Evolutionary conservation across 1,140 invertebrate genomes (phyloP), one percentile per base, ranked within the genome.

Genomic region (Sycophila sp.): DNA sequence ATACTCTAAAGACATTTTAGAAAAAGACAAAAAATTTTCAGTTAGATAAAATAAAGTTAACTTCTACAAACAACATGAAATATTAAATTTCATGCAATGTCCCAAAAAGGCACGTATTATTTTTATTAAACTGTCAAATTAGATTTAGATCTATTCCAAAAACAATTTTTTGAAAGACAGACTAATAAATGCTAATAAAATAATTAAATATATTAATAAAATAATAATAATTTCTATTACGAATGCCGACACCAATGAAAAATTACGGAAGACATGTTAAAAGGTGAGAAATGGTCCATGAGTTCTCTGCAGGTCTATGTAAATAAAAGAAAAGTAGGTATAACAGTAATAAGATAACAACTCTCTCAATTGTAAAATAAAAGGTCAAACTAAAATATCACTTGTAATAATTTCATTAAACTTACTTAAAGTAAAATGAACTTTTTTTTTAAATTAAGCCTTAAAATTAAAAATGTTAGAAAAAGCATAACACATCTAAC

Each of bases 161-260:
- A n/a, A n/a, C 55, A 38, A 4, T 65, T 24, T 19, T 65, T 13
- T 47, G 15, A n/a, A n/a, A n/a, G n/a, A 51, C 28, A 55, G 49
- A 49, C 26, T 55, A 10, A 58, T 15, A 8, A 56, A 47, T 5
- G 32, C 32, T 34, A 2, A 58, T 58, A 55, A 47, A 32, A 38
- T 15, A 59, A 59, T 47, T 59, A 28, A 30, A 59, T 36, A 49
- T 55, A 34, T 38, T 30, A 42, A 30, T 42, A 45, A 64, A 63
- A 65, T 22, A 58, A 47, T 56, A 51, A 64, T 26, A 28, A 59
- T 38, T 34, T 70, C 49, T 26, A 63, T 34, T 34, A 45, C n/a
- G 56, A 69, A 69, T 71, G 40, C 75, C 71, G 71, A 72, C 67
- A 78, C 76, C 45, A 72, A 66, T 76, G 71, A 78, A 80, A 60